These are phyloP conservation scores for Leptodactylus fallax DNA, from an alignment of 2,797 vertebrate species.

Conservation along the genomic window DNA sequence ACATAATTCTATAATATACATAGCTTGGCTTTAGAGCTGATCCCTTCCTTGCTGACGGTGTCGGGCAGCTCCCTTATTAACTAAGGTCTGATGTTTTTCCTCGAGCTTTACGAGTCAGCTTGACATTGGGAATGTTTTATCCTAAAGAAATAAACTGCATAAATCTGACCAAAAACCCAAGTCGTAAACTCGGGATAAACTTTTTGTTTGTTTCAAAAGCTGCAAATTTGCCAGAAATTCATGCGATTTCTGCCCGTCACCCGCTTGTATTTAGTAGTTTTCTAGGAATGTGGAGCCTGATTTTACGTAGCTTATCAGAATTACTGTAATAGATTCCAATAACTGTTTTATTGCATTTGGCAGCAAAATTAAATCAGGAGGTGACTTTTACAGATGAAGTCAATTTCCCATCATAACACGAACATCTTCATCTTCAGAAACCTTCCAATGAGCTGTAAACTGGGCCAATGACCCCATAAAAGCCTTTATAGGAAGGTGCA, in stretches of 20 bases:
- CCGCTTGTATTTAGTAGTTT: background rate
- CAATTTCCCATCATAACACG: conserved; percentile 16
- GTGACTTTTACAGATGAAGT: conserved; percentile 8
- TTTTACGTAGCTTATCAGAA: conserved; percentile 17
- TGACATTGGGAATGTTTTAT: no score
- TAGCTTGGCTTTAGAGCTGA: background rate
- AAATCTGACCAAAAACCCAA: background rate
- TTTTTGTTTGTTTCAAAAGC: background rate
- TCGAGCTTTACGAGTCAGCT: no score
- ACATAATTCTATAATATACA: background rate
- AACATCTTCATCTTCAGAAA: conserved; percentile 6
- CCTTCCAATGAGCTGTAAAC: no score
- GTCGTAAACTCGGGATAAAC: background rate
- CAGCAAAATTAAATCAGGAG: conserved; percentile 16
- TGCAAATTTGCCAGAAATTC: background rate
- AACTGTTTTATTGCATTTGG: conserved; percentile 11
- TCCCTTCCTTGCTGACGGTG: background rate
- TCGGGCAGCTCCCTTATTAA: background rate
- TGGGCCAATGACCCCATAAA: background rate
- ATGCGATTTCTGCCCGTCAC: background rate
- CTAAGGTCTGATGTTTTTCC: background rate
- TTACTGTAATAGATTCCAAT: conserved; percentile 3
- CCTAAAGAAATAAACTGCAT: no score
- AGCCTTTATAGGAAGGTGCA: background rate
- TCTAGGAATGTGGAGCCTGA: background rate